Conservation (phyloP, 2,113 vertebrate genomes). For the Proterorhinus semilunaris region DNA sequence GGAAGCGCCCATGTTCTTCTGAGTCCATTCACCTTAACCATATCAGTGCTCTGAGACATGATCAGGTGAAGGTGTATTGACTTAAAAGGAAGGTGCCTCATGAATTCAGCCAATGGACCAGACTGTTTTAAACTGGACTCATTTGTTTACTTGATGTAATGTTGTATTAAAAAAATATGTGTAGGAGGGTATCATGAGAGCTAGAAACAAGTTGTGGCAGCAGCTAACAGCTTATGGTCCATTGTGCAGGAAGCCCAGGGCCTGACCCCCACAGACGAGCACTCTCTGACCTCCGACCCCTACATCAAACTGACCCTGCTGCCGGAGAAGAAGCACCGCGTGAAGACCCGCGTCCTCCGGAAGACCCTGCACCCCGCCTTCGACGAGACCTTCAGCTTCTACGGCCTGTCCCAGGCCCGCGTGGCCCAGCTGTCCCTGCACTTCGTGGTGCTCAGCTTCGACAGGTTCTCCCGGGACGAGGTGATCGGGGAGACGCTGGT, state of each 20-base stretch:
- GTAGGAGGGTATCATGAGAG: too few species aligned
- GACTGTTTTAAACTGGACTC: too few species aligned
- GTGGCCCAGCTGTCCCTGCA: constrained; percentile 90
- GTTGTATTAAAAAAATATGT: too few species aligned
- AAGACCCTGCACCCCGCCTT: constrained; percentile 97
- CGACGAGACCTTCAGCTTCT: constrained; percentile 98
- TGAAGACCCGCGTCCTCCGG: constrained; percentile 95
- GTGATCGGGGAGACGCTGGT: constrained; percentile 95
- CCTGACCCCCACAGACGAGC: constrained; percentile 92
- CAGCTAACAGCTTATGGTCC: too few species aligned
- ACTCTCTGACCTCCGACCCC: constrained; percentile 96
- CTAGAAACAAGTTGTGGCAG: too few species aligned
- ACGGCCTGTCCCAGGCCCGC: constrained; percentile 87
- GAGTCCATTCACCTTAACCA: too few species aligned
- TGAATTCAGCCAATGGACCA: too few species aligned
- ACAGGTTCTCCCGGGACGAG: constrained; percentile 96
- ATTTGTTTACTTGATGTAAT: too few species aligned
- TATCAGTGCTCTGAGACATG: too few species aligned
- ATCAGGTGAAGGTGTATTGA: too few species aligned
- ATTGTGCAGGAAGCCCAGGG: constrained; percentile 86
- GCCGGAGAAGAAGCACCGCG: constrained; percentile 96
- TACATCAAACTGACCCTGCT: constrained; percentile 98
- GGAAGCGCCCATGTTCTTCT: too few species aligned
- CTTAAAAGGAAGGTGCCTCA: too few species aligned
- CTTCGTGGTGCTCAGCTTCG: constrained; percentile 95